phyloP scores from a whole-genome alignment of 64 coral and sea anemone genomes.

The Catalaphyllia jardinei region DNA sequence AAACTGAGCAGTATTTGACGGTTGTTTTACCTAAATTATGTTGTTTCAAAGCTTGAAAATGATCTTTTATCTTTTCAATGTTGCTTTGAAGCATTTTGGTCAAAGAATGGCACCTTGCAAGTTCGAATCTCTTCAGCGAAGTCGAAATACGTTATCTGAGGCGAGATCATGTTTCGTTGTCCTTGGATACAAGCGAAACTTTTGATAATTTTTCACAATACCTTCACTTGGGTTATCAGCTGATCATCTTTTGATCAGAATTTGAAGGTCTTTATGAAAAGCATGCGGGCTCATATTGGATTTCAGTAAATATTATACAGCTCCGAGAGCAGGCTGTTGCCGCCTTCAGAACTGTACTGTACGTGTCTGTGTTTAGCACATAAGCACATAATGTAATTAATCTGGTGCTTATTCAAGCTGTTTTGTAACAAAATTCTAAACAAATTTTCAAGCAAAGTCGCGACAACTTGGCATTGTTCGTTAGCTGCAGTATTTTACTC shows the following conservation, averaged over 20 bases:
- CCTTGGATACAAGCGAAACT: constrained; percentile 48
- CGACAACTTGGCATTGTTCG: too few species aligned
- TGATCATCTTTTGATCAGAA: background rate
- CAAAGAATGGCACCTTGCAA: background rate
- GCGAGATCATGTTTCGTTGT: constrained; percentile 25
- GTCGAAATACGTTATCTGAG: background rate
- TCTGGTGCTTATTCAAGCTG: too few species aligned
- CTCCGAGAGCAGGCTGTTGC: too few species aligned
- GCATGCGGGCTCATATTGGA: background rate
- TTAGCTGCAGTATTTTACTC: too few species aligned
- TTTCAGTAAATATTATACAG: too few species aligned
- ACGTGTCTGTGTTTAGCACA: too few species aligned
- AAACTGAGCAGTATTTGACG: constrained; percentile 21
- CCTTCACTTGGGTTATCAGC: background rate
- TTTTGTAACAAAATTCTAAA: too few species aligned
- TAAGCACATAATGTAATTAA: too few species aligned
- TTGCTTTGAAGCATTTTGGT: background rate
- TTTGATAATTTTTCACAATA: background rate
- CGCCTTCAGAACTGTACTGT: too few species aligned
- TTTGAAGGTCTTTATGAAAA: background rate
- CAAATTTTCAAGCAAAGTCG: too few species aligned
- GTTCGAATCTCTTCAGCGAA: background rate
- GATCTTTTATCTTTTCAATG: background rate
- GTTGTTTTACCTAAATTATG: background rate
- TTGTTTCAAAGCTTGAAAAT: background rate